Conservation (phyloP, 2,888 invertebrate species). For the Acanthosoma haemorrhoidale region DNA sequence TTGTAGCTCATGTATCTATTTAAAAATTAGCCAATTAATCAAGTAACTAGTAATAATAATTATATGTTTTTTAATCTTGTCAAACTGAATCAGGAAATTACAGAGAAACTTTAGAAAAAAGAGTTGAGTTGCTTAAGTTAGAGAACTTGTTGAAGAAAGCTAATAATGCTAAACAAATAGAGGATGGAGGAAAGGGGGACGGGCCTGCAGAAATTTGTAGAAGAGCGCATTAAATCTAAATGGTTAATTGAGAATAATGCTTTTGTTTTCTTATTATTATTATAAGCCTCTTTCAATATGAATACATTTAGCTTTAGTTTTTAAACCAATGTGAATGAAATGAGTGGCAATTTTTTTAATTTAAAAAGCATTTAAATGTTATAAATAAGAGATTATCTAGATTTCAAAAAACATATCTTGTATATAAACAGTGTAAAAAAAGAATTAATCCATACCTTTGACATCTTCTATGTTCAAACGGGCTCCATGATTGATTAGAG, state of each 20-base stretch:
- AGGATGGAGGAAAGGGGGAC: not conserved
- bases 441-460: slow-evolving; percentile 59
- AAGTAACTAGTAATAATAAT: not conserved
- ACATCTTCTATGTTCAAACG: slow-evolving; percentile 56
- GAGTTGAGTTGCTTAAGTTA: not conserved
- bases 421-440: no score
- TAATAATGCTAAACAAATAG: not conserved
- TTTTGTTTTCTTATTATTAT: no score
- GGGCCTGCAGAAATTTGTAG: not conserved
- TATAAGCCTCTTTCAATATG: no score
- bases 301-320: no score
- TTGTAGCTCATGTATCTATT: no score
- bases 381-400: no score
- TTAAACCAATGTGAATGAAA: no score
- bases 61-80: not conserved
- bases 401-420: no score
- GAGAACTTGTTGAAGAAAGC: not conserved
- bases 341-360: no score
- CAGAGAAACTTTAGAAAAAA: slow-evolving; percentile 1
- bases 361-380: no score
- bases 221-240: not conserved
- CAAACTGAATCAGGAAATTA: not conserved
- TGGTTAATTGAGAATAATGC: not conserved
- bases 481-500: slow-evolving; percentile 45
- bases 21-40: not conserved